Percentiles rank a stretch among this genome's conserved stretches.
phyloP scores from a whole-genome alignment of 2,797 vertebrate species.

The Tamandua tetradactyla region DNA sequence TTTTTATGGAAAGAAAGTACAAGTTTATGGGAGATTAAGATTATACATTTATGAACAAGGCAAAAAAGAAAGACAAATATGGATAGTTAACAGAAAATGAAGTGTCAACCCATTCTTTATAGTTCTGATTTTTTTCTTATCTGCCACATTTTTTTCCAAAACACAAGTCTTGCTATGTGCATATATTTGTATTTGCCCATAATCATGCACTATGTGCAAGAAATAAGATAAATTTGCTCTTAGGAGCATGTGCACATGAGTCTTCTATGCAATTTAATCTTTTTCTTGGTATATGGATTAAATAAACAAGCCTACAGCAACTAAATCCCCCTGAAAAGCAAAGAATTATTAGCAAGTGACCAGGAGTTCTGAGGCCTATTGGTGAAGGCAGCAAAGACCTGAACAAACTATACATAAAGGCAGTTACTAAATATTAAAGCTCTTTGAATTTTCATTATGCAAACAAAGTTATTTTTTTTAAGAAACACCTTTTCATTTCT shows the following conservation, averaged over 20 bases:
- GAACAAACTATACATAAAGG: neutral
- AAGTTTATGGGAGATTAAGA: neutral
- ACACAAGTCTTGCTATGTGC: neutral
- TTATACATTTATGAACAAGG: neutral
- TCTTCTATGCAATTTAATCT: neutral
- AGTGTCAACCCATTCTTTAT: neutral
- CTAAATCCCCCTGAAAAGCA: neutral
- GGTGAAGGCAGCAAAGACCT: neutral
- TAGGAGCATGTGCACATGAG: neutral
- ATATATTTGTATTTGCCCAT: neutral
- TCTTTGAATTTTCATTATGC: constrained; percentile 8
- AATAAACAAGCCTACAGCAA: neutral
- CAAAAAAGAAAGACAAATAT: neutral
- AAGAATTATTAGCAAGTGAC: constrained; percentile 17
- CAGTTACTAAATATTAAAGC: constrained; percentile 25
- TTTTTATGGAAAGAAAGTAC: neutral
- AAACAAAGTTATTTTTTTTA: neutral
- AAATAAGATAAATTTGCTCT: neutral
- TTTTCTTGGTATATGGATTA: neutral
- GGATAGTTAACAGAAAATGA: neutral
- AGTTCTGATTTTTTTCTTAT: neutral
- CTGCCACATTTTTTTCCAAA: neutral
- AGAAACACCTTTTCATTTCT: neutral
- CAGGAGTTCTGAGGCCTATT: neutral
- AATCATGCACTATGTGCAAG: neutral